Base-by-base conservation (phyloP, 23 tunicate species). In the Trididemnum clinides region DNA sequence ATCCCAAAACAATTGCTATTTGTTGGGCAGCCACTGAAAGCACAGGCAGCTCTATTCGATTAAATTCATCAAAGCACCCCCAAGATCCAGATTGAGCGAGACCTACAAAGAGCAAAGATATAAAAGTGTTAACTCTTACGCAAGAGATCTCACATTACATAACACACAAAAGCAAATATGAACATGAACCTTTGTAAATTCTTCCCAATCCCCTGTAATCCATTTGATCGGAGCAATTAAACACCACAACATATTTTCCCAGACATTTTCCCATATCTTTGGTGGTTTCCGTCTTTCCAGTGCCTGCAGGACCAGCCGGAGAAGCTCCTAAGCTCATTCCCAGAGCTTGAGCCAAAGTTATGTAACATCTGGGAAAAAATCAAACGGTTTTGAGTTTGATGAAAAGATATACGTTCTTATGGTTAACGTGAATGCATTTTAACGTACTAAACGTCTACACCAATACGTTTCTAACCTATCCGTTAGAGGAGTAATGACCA, bases 301-400 rank as follows among this genome's bases (percentile, higher is more conserved):
- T 95, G 1, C 99, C 99, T 21, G 99, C 99, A 21, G 99, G 99
- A 28, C 99, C 99, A 25, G 99, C 99, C 0, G 99, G 99, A 71
- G 99, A 96, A 66, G 97, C 99, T 75, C 99, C 99, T 51, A 95
- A 74, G 78, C 95, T 91, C 99, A 95, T 95, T 37, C 99, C 99
- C 22, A 95, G 89, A 6, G 99, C 99, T 85, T 95, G 99, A 15
- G 99, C 92, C 19, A 95, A 71, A 20, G 99, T 95, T 62, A 95
- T 95, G 84, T 95, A 95, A 78, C 99, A 95, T 39, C 99, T 92
- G 59, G 34, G 51, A 38, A n/a, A n/a, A n/a, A n/a, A n/a, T n/a
- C n/a, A n/a, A n/a, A n/a, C n/a, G n/a, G n/a, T n/a, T n/a, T n/a
- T n/a, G n/a, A n/a, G n/a, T n/a, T n/a, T n/a, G n/a, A n/a, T n/a